Base-by-base conservation (phyloP, 1,140 invertebrate genomes). In the Dreissena polymorpha region DNA sequence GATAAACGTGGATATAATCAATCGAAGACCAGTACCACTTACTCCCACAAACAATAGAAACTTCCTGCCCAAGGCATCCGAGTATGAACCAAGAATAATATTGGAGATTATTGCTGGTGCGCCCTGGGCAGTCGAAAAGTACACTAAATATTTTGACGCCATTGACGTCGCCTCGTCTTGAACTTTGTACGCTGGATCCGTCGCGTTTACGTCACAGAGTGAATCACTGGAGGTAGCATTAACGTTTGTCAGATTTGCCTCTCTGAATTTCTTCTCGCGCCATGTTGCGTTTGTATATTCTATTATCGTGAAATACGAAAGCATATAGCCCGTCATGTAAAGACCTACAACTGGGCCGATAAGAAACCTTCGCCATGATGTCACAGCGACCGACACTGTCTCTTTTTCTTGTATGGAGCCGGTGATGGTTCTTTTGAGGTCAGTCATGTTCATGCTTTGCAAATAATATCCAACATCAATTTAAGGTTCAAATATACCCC, bases 251-350 rank as follows among this genome's bases (percentile, higher is more conserved):
- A 83, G 12, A 29, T 75, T 75, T 0, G 71, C 72, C n/a, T 75
- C 65, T 2, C 8, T 68, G 2, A 75, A 50, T 50, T 83, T 75
- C 55, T 21, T 67, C 18, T 83, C 25, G 0, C n/a, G 70, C 63
- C 71, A 74, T 10, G 27, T 39, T 16, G 72, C 25, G 25, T 83
- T 74, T 12, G 72, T 75, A 53, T 83, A 83, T 69, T 83, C 80
- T 0, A 72, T 75, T 57, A 83, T 68, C 10, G 80, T 83, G 65
- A 73, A 83, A 68, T 68, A 83, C 60, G 80, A 83, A 25, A 83
- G 67, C 72, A 83, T 83, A 29, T 74, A 83, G 25, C 80, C 65
- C 21, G 73, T 51, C 71, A 83, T 74, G 27, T 74, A 83, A 0
- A 83, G 21, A 12, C 18, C 57, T n/a, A 83, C 8, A 39, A 83